phyloP scores from a whole-genome alignment of 2,797 vertebrate genomes.

The Spondyliosoma cantharus region DNA sequence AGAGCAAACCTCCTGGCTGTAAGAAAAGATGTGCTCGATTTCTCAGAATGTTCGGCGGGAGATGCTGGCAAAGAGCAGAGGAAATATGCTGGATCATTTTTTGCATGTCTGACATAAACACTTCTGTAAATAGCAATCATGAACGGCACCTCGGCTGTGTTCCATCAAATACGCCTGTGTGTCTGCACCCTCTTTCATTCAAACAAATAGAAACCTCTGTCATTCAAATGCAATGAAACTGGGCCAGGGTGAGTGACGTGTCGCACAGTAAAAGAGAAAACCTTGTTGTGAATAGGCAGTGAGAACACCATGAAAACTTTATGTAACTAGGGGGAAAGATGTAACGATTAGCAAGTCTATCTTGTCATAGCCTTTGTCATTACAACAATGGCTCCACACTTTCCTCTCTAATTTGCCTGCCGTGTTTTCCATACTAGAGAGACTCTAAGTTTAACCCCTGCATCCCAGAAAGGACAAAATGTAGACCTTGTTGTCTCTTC shows the following conservation, averaged over 20 bases:
- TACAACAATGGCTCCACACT: constrained; percentile 43
- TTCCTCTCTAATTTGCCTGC: constrained; percentile 51
- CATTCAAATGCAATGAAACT: constrained; percentile 70
- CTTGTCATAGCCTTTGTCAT: constrained; percentile 59
- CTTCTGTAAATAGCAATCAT: constrained; percentile 49
- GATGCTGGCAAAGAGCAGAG: background rate
- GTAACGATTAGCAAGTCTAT: constrained; percentile 41
- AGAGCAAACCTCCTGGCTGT: background rate
- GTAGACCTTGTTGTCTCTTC: constrained; percentile 29
- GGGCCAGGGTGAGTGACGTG: constrained; percentile 77
- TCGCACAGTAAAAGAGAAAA: constrained; percentile 51
- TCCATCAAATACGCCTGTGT: constrained; percentile 36
- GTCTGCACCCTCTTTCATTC: constrained; percentile 47
- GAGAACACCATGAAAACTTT: constrained; percentile 59
- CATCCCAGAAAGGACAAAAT: constrained; percentile 20
- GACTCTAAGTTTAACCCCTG: constrained; percentile 38
- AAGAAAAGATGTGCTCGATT: background rate
- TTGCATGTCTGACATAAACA: constrained; percentile 27
- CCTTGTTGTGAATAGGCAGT: constrained; percentile 50
- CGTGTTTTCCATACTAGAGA: constrained; percentile 31
- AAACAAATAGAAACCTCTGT: constrained; percentile 60
- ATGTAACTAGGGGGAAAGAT: constrained; percentile 64
- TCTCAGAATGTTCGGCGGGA: background rate
- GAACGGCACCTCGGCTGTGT: constrained; percentile 29
- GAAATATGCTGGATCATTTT: constrained; percentile 19